These are phyloP conservation scores for Enteromius argenteus DNA, from an alignment of 2,797 vertebrate species.

Conservation along the genomic window DNA sequence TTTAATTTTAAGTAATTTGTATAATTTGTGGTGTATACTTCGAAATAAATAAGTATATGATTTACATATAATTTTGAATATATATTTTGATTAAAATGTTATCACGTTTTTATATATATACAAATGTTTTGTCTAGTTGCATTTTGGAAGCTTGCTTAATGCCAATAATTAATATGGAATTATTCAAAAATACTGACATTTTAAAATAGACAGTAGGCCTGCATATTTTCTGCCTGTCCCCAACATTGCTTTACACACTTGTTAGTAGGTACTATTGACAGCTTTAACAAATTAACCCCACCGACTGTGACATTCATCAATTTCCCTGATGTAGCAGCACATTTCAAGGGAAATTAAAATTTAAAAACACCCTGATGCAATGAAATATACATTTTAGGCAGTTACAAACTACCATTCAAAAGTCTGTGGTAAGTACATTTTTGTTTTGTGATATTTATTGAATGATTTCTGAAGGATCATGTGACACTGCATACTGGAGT, in stretches of 20 bases:
- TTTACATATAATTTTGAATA: background rate
- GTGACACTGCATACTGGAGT: background rate
- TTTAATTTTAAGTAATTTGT: no score
- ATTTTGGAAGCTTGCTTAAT: background rate
- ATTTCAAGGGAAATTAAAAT: background rate
- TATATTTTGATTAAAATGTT: background rate
- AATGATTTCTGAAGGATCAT: background rate
- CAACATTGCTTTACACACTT: background rate
- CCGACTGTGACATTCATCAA: background rate
- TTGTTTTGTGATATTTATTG: background rate
- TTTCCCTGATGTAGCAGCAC: background rate
- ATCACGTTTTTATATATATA: no score
- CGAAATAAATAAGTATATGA: background rate
- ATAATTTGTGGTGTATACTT: background rate
- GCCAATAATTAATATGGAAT: background rate
- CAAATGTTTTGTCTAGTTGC: background rate
- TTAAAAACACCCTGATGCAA: background rate
- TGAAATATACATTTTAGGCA: background rate
- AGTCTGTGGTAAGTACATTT: background rate
- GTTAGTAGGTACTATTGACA: conserved; percentile 10
- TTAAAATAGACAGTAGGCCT: background rate
- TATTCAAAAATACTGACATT: background rate
- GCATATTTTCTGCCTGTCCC: background rate
- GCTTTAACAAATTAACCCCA: background rate
- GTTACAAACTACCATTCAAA: background rate